Evolutionary conservation across 2,113 vertebrate species (phyloP).

Genomic region (Oreochromis tanganicae): DNA sequence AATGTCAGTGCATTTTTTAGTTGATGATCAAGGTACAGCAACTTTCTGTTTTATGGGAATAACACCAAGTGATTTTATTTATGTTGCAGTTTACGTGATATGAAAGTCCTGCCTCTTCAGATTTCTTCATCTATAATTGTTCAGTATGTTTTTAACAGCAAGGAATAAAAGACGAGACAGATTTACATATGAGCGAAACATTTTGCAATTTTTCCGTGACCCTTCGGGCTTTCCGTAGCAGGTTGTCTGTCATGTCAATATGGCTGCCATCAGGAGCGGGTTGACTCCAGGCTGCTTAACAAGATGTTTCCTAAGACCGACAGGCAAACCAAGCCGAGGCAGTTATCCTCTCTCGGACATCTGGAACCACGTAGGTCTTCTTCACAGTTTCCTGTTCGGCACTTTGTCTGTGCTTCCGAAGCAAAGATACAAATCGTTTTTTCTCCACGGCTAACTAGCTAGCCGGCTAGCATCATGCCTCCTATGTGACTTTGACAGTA

Average conservation of each 20-base stretch:
- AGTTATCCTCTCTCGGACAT: background rate
- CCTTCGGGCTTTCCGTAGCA: constrained; percentile 34
- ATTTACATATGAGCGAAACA: too few relatives aligned
- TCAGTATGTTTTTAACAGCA: too few relatives aligned
- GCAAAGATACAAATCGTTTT: background rate
- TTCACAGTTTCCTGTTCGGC: rapidly evolving
- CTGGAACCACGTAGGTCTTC: constrained; percentile 49
- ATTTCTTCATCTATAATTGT: too few relatives aligned
- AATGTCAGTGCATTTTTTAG: too few relatives aligned
- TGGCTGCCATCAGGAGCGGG: constrained; percentile 70
- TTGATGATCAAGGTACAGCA: too few relatives aligned
- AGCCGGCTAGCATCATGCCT: constrained; percentile 25
- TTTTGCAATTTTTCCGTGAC: constrained; percentile 19
- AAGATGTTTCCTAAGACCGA: constrained; percentile 57
- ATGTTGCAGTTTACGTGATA: too few relatives aligned
- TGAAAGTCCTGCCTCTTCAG: too few relatives aligned
- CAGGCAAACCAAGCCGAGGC: constrained; percentile 6
- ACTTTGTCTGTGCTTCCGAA: background rate
- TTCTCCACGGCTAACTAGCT: background rate
- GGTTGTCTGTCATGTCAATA: background rate
- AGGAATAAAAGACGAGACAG: too few relatives aligned
- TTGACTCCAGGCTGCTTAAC: constrained; percentile 50
- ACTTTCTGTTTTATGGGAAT: too few relatives aligned
- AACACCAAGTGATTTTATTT: too few relatives aligned
- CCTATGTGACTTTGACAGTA: constrained; percentile 59